Conservation (phyloP, 2,797 vertebrate genomes). For the Artibeus jamaicensis region DNA sequence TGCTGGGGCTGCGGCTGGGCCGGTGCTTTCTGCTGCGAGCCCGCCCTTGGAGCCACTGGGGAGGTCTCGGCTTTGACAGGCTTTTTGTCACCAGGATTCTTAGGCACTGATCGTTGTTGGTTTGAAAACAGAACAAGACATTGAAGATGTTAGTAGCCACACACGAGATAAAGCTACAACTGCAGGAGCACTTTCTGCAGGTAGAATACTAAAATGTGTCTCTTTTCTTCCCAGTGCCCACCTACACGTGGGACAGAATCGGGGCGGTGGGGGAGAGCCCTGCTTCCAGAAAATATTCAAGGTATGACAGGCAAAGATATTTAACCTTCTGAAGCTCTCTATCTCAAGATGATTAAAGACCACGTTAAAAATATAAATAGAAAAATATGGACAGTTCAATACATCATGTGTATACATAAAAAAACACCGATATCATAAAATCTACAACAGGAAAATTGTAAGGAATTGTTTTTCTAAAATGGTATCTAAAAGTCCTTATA, state of each 20-base stretch:
- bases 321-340: neutral
- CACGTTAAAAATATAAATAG: neutral
- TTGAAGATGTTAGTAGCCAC: constrained; percentile 39
- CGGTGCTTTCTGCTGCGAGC: constrained; percentile 91
- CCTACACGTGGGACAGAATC: neutral
- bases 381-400: neutral
- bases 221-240: neutral
- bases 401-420: neutral
- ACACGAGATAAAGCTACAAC: neutral
- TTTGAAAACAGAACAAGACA: constrained; percentile 57
- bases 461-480: constrained; percentile 8
- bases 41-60: constrained; percentile 93
- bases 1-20: constrained; percentile 78
- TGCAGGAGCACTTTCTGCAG: neutral
- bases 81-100: constrained; percentile 91
- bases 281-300: neutral
- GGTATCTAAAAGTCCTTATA: neutral
- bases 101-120: constrained; percentile 88
- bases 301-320: neutral
- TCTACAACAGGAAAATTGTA: neutral
- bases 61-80: constrained; percentile 94
- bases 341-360: neutral
- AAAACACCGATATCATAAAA: neutral
- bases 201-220: neutral
- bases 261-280: neutral